Evolutionary conservation across 1,140 invertebrate genomes (phyloP), one percentile per base, ranked within the genome.

Genomic region (Drosophila nannoptera): DNA sequence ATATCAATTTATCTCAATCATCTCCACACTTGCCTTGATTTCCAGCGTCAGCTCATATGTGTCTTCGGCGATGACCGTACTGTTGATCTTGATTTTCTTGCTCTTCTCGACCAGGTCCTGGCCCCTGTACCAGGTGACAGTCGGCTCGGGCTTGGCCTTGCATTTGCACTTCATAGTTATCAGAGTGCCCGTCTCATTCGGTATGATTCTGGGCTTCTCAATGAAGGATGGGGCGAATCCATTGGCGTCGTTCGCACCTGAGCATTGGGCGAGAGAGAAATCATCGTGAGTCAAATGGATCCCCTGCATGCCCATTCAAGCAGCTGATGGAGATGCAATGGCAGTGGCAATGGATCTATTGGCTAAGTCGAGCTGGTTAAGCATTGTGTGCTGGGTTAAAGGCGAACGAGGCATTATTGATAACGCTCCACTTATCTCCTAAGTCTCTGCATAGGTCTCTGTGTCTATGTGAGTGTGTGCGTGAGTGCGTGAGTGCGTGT

Each of bases 111-210:
- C 94, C 64, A 94, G 90, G 49, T 94, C 96, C 50, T 94, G 94
- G 70, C 96, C 97, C 77, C 97, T 94, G 90, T 93, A 97, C 97
- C 97, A 98, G 60, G 94, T 96, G 32, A 97, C 95, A 71, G 94
- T 94, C 38, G 97, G 96, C 88, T 95, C 95, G 32, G 97, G 96
- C 90, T 97, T 97, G 6, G 96, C 96, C 90, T 96, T 97, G 88
- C 97, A 98, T 81, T 96, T 95, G 91, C 96, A 98, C 90, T 96
- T 96, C 97, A 99, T 97, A 43, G 96, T 96, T 83, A 99, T 98
- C 53, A 98, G 92, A 69, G 96, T 97, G 59, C 96, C 96, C 88
- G 94, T 96, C 90, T 98, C 97, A 90, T 99, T 99, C 78, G 98
- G 97, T 91, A 98, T 97, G 89, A 99, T 99, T 90, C 95, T 94